Evolutionary conservation across 2,888 invertebrate species (phyloP), one percentile per base, ranked within the genome.

Genomic region (Drosophila niveifrons): DNA sequence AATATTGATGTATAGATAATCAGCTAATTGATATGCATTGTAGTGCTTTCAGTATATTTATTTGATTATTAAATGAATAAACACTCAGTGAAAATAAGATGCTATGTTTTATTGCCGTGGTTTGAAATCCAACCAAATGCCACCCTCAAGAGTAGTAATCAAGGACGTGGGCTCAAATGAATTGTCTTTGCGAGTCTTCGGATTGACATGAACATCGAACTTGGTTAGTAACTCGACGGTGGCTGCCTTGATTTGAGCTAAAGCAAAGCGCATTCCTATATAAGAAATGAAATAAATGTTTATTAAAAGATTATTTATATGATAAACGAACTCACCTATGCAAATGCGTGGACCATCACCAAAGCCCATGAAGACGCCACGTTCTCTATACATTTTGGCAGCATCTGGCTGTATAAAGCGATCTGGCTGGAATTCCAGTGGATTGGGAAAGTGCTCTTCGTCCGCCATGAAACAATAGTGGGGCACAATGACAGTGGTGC

Each of bases 291-390:
- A 7, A 11, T 6, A 36, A 3, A n/a, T n/a, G 2, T 0, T 36
- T 3, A 2, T 3, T 18, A 23, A 23, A 23, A 23, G 23, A 23
- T 31, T 31, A 2, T 31, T 7, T 2, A 10, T 31, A 23, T 36
- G 36, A 36, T 6, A 4, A 36, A 11, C 1, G 0, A 2, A 43
- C 67, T 47, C 11, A 90, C 91, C 92, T 50, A 91, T 75, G 66
- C 92, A 92, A 3, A 87, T 59, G 52, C 92, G 84, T 0, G 92
- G 92, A 2, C 92, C 92, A 74, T 92, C 91, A 1, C 91, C 90
- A 44, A 92, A 92, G 1, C 83, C 88, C 50, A 88, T 78, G 44
- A 78, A 92, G 0, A 82, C 78, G 4, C 92, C 92, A 18, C 75
- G 75, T 2, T 92, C 92, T 0, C 88, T 78, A 28, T 78, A 91